Percentiles rank a stretch among this genome's conserved stretches.
Conservation (phyloP, 1,140 invertebrate genomes). For the Drosophila insularis region DNA sequence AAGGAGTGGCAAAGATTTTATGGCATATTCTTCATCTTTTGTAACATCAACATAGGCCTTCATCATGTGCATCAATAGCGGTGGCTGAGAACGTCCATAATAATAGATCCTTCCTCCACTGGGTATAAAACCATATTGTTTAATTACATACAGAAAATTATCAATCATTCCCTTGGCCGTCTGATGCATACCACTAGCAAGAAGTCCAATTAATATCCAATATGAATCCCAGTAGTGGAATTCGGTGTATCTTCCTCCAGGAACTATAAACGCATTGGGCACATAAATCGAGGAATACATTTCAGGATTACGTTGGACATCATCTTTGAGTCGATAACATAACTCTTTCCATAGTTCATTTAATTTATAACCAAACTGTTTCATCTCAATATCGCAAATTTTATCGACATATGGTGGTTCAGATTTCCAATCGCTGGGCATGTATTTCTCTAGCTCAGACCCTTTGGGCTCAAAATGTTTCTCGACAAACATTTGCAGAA, state of each 20-base stretch:
- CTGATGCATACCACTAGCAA: constrained; percentile 90
- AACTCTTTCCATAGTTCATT: constrained; percentile 92
- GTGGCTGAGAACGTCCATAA: constrained; percentile 90
- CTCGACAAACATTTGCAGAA: constrained; percentile 86
- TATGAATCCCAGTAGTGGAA: constrained; percentile 98
- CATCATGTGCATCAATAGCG: constrained; percentile 93
- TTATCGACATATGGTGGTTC: constrained; percentile 86
- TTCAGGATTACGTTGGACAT: constrained; percentile 88
- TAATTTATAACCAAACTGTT: constrained; percentile 86
- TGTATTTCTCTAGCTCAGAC: constrained; percentile 89
- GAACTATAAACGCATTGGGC: constrained; percentile 94
- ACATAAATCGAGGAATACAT: constrained; percentile 94
- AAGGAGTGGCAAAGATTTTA: constrained; percentile 86
- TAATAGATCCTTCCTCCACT: constrained; percentile 96
- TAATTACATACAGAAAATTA: constrained; percentile 90
- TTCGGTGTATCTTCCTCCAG: constrained; percentile 94
- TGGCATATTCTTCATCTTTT: constrained; percentile 88
- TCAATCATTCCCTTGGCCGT: constrained; percentile 92
- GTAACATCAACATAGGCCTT: constrained; percentile 89
- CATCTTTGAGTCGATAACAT: constrained; percentile 90
- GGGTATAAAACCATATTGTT: constrained; percentile 91
- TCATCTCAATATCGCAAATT: constrained; percentile 87
- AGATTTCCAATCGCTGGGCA: constrained; percentile 88
- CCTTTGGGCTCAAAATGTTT: constrained; percentile 88
- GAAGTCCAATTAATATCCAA: constrained; percentile 94